Conservation (phyloP, 2,113 vertebrate species). For the Chrysemys picta region DNA sequence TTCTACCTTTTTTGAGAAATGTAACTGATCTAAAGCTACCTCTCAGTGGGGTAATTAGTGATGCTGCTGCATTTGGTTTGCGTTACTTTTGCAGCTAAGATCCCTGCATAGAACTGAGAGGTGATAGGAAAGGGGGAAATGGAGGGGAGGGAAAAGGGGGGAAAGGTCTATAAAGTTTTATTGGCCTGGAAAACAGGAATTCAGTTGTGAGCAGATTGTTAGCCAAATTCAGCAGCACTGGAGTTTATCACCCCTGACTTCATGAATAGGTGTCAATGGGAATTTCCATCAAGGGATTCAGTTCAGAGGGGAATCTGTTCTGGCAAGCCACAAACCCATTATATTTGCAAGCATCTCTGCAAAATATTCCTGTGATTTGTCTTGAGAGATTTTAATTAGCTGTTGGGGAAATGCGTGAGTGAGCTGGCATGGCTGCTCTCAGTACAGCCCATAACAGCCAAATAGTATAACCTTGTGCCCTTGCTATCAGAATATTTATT, state of each 20-base stretch:
- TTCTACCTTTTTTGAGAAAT: background rate
- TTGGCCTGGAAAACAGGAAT: background rate
- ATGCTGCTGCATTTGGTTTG: background rate
- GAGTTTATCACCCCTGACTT: constrained; percentile 1
- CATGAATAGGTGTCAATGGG: background rate
- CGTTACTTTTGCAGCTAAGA: background rate
- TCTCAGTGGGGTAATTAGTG: background rate
- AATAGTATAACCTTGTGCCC: background rate
- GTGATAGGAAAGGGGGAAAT: background rate
- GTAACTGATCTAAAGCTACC: background rate
- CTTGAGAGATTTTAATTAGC: constrained; percentile 40
- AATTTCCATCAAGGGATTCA: background rate
- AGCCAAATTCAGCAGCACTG: background rate
- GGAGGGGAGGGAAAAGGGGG: fast-evolving
- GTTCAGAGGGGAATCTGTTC: constrained; percentile 21
- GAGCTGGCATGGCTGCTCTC: background rate
- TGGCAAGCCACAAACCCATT: background rate
- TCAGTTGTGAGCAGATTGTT: background rate
- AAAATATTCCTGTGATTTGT: constrained; percentile 35
- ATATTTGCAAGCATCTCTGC: constrained; percentile 18
- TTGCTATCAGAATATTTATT: background rate
- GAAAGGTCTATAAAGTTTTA: background rate
- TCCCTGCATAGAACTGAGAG: background rate
- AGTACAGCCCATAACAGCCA: background rate
- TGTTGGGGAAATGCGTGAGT: constrained; percentile 1